Evolutionary conservation across 2,113 vertebrate species (phyloP).

Genomic region (Eulacestoma nigropectus): DNA sequence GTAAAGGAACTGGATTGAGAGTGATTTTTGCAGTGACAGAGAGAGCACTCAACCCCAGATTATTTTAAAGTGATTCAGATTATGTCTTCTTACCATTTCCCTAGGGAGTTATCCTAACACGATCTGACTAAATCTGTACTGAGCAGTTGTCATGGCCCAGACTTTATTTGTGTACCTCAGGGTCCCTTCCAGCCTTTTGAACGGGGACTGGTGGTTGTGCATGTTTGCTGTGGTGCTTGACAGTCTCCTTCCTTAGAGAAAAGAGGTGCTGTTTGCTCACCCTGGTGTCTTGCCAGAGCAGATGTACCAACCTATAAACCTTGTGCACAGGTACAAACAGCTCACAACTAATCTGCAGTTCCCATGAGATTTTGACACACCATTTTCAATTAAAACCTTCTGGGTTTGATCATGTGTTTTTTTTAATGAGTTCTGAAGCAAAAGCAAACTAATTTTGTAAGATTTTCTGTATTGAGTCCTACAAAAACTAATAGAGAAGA

Average conservation of each 20-base stretch:
- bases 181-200: neutral
- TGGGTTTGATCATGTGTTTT: neutral
- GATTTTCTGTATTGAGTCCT: neutral
- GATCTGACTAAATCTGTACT: neutral
- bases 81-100: neutral
- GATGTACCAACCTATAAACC: neutral
- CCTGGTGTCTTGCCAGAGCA: neutral
- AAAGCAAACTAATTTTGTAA: neutral
- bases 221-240: neutral
- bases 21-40: neutral
- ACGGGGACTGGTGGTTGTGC: neutral
- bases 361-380: neutral
- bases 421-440: neutral
- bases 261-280: neutral
- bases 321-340: neutral
- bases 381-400: neutral
- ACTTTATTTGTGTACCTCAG: neutral
- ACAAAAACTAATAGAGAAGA: neutral
- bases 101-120: neutral
- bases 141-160: neutral
- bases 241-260: neutral
- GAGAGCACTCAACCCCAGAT: accelerated
- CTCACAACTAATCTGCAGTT: neutral
- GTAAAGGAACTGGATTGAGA: neutral
- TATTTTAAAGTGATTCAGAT: neutral